Conservation (phyloP, 2,113 vertebrate genomes). For the Cromileptes altivelis region DNA sequence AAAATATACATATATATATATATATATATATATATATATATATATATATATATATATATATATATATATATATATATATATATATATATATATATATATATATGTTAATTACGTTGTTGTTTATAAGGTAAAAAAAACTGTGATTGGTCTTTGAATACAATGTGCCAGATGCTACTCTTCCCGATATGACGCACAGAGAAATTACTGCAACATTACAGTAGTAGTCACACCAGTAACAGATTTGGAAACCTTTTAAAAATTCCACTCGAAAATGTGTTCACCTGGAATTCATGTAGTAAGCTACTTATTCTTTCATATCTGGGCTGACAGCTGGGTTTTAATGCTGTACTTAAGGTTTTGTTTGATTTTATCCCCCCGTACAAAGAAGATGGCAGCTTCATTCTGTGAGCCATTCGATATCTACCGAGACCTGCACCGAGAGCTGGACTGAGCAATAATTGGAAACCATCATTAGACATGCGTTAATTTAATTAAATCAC, state of each 20-base stretch:
- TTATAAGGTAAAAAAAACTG: background rate
- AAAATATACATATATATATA: background rate
- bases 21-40: too few species aligned
- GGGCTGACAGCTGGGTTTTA: background rate
- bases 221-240: background rate
- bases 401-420: background rate
- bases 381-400: background rate
- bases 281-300: background rate
- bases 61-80: too few species aligned
- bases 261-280: background rate
- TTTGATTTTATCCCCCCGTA: background rate
- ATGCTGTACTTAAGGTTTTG: background rate
- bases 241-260: background rate
- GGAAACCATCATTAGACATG: constrained; percentile 15
- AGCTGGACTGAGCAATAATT: background rate
- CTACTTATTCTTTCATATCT: background rate
- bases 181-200: background rate
- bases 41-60: too few species aligned
- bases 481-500: background rate
- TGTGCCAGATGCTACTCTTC: background rate
- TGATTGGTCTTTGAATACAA: background rate
- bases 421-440: background rate
- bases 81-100: background rate
- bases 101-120: background rate
- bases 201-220: background rate